Conservation (phyloP, 53 echinoderm and acorn worm species). For the Arbacia lixula region DNA sequence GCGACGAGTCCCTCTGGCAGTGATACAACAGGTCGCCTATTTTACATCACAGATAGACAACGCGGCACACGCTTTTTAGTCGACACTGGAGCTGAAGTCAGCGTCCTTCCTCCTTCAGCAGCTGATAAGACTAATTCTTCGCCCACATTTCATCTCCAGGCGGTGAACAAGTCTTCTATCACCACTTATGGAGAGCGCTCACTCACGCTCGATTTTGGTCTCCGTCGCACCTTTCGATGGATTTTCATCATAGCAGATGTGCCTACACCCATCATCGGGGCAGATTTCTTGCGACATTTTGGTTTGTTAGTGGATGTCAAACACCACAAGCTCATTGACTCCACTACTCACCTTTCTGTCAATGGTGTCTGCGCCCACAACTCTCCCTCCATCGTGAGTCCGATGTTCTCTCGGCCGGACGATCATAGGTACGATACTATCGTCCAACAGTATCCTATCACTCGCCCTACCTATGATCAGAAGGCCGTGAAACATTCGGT, state of each 20-base stretch:
- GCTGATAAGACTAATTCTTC: background rate
- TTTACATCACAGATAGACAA: slow-evolving; percentile 22
- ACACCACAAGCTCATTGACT: slow-evolving; percentile 28
- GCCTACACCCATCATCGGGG: slow-evolving; percentile 58
- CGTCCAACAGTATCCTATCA: background rate
- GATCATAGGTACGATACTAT: background rate
- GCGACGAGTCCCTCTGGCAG: too few relatives aligned
- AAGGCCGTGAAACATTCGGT: slow-evolving; percentile 42
- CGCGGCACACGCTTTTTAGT: slow-evolving; percentile 36
- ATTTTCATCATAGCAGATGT: slow-evolving; percentile 45
- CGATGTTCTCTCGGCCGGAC: background rate
- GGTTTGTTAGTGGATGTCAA: slow-evolving; percentile 47
- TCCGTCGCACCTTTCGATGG: slow-evolving; percentile 59
- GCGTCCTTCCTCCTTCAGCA: slow-evolving; percentile 27
- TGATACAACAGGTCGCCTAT: slow-evolving; percentile 43
- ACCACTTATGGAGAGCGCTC: slow-evolving; percentile 58
- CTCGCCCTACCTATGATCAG: slow-evolving; percentile 18
- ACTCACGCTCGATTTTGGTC: slow-evolving; percentile 53
- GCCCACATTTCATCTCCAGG: slow-evolving; percentile 27
- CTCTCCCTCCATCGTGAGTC: background rate
- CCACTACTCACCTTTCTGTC: slow-evolving; percentile 18
- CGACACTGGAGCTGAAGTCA: slow-evolving; percentile 57
- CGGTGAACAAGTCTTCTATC: slow-evolving; percentile 42
- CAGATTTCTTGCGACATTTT: slow-evolving; percentile 61
- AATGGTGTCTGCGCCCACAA: background rate